These are phyloP conservation scores for Micrastur ruficollis DNA, from an alignment of 2,797 vertebrate species.

Conservation along the genomic window DNA sequence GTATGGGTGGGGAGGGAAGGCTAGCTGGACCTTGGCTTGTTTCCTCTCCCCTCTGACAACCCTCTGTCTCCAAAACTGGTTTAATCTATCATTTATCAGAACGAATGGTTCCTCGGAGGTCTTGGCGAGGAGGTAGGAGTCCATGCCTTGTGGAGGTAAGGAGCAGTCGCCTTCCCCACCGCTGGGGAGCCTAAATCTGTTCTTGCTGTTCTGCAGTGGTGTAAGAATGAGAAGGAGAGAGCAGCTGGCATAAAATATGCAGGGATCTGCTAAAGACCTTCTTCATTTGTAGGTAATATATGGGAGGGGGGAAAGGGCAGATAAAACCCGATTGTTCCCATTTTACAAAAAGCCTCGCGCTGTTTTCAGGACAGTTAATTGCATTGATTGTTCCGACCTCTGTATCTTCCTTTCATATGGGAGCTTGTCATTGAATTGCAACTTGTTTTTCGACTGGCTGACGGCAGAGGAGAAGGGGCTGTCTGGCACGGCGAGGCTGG, in stretches of 20 bases:
- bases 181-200: not conserved
- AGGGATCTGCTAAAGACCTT: not conserved
- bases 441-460: conserved; percentile 1
- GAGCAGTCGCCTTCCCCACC: not conserved
- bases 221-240: not conserved
- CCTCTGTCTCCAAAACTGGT: not conserved
- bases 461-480: conserved; percentile 15
- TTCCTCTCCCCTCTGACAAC: conserved; percentile 14
- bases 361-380: not conserved
- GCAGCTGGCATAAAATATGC: not conserved
- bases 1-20: not conserved
- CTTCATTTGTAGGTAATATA: not conserved
- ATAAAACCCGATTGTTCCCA: not conserved
- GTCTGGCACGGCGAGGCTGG: conserved; percentile 55
- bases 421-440: conserved; percentile 31
- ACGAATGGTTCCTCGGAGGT: conserved; percentile 1
- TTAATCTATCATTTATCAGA: not conserved
- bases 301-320: not conserved
- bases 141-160: conserved; percentile 32
- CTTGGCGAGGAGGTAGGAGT: conserved; percentile 1
- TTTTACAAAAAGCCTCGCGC: not conserved
- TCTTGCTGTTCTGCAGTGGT: not conserved
- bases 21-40: not conserved
- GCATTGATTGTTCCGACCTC: not conserved
- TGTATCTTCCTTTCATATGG: not conserved